Percentiles rank a stretch among this genome's conserved stretches.
These are phyloP conservation scores for Hirtodrosophila confusa DNA, from an alignment of 2,888 invertebrate genomes.

Conservation along the genomic window DNA sequence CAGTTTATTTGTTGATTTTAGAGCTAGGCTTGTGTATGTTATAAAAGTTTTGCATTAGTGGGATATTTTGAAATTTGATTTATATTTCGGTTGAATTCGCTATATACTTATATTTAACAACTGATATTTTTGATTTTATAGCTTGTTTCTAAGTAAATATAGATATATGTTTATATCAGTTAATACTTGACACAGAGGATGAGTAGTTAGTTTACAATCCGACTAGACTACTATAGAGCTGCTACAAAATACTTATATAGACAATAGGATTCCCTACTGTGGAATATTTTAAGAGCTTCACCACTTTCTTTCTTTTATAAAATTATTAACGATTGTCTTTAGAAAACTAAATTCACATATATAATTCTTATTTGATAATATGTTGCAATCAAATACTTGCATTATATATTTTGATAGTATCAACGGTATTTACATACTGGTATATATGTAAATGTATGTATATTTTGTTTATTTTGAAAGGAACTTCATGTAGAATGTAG, in stretches of 20 bases:
- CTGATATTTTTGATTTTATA: constrained; percentile 54
- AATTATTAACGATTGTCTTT: constrained; percentile 81
- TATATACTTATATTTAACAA: constrained; percentile 46
- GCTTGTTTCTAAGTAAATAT: constrained; percentile 19
- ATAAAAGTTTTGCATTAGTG: constrained; percentile 52
- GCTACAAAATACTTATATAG: constrained; percentile 56
- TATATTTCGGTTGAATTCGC: constrained; percentile 54
- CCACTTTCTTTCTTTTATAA: constrained; percentile 45
- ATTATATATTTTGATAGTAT: constrained; percentile 19
- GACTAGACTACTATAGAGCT: constrained; percentile 49
- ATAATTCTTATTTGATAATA: constrained; percentile 56
- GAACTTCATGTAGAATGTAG: constrained; percentile 63
- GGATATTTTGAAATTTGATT: constrained; percentile 50
- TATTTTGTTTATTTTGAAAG: constrained; percentile 47
- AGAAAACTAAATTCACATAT: constrained; percentile 75
- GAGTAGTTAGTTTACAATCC: constrained; percentile 64
- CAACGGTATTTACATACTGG: constrained; percentile 35
- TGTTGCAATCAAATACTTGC: constrained; percentile 28
- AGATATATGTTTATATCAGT: constrained; percentile 38
- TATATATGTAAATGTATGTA: constrained; percentile 19
- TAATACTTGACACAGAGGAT: constrained; percentile 54
- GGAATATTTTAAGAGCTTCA: constrained; percentile 19
- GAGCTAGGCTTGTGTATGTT: constrained; percentile 49
- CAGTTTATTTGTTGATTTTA: constrained; percentile 33
- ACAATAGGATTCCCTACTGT: constrained; percentile 35